A percentile compares a stretch with the other conserved stretches of the same genome.
Conservation (phyloP, 2,113 vertebrate genomes). For the Paraplagusia blochii region DNA sequence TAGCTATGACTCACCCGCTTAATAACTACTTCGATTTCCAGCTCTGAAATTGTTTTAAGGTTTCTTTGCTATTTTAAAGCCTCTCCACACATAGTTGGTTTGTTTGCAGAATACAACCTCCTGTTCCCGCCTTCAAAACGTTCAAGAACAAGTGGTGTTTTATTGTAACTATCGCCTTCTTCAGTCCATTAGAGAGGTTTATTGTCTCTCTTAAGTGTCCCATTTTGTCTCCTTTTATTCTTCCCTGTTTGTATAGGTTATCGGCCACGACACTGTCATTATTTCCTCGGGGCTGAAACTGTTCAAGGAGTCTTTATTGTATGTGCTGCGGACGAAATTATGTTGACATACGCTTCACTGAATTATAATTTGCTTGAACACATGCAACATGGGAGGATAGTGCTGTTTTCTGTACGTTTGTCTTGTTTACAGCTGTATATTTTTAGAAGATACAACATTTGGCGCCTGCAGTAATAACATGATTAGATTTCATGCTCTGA, state of each 20-base stretch:
- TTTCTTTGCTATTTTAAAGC: slow-evolving; percentile 37
- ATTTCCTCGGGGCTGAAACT: slow-evolving; percentile 18
- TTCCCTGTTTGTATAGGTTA: slow-evolving; percentile 21
- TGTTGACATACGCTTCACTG: slow-evolving; percentile 1
- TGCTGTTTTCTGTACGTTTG: too few relatives aligned
- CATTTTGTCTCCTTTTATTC: slow-evolving; percentile 19
- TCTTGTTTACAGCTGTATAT: neutral
- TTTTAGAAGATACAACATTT: neutral
- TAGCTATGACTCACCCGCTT: slow-evolving; percentile 57
- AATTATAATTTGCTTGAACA: neutral
- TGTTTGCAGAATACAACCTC: slow-evolving; percentile 30
- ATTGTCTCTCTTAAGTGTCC: slow-evolving; percentile 13
- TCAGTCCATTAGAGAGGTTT: slow-evolving; percentile 27
- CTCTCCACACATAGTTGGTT: slow-evolving; percentile 32
- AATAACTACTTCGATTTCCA: slow-evolving; percentile 55
- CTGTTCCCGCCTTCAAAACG: slow-evolving; percentile 14
- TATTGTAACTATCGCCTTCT: slow-evolving; percentile 24
- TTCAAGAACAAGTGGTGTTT: slow-evolving; percentile 15
- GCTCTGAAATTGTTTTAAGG: slow-evolving; percentile 32
- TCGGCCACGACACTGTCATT: slow-evolving; percentile 21
- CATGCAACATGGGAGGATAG: too few relatives aligned
- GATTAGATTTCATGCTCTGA: too few relatives aligned
- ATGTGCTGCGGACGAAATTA: slow-evolving; percentile 4
- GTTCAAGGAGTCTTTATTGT: slow-evolving; percentile 9
- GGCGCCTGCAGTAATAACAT: neutral